A percentile compares a stretch with the other conserved stretches of the same genome.
Evolutionary conservation across 1,140 invertebrate genomes (phyloP).

Genomic region (Phymastichus coffea): DNA sequence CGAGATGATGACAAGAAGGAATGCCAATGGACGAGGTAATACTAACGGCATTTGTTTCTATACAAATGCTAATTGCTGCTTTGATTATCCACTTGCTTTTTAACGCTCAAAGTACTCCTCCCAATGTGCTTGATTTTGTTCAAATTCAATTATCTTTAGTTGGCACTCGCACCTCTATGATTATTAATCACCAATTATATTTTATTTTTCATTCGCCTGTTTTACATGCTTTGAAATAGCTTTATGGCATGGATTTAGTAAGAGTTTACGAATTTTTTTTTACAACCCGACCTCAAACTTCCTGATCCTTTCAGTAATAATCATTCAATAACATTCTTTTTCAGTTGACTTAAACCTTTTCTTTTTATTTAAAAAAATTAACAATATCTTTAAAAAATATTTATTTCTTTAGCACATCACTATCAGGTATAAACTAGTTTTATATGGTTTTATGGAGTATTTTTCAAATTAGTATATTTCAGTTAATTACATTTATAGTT

Average conservation of each 20-base stretch:
- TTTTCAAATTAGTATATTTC: too few relatives aligned
- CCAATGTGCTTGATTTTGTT: constrained; percentile 16
- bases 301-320: neutral
- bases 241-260: too few relatives aligned
- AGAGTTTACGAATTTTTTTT: neutral
- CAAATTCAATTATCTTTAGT: constrained; percentile 3
- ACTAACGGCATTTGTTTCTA: constrained; percentile 10
- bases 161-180: constrained; percentile 23
- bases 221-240: constrained; percentile 1
- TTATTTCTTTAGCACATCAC: neutral
- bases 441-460: too few relatives aligned
- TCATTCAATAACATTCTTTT: too few relatives aligned
- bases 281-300: neutral
- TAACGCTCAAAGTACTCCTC: constrained; percentile 7
- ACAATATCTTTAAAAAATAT: constrained; percentile 19
- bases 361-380: neutral
- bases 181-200: neutral
- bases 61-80: constrained; percentile 16
- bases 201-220: constrained; percentile 5
- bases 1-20: constrained; percentile 40
- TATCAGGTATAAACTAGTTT: too few relatives aligned
- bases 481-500: neutral
- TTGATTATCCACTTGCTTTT: neutral
- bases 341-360: too few relatives aligned
- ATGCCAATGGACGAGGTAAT: constrained; percentile 42